These are phyloP conservation scores for Ovibos moschatus DNA, from an alignment of 2,113 vertebrate genomes.

Conservation along the genomic window DNA sequence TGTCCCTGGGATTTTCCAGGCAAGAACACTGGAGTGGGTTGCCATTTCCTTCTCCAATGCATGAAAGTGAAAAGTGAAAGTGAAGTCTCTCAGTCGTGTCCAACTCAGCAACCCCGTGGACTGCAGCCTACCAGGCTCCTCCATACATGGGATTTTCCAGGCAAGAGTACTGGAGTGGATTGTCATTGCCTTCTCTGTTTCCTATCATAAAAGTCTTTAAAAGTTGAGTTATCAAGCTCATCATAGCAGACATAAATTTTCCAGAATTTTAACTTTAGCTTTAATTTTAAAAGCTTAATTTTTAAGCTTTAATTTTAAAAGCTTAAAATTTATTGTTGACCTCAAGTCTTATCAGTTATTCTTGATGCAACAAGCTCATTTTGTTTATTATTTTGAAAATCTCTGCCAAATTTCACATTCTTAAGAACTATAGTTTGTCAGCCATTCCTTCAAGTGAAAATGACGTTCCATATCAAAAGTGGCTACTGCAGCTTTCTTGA, in stretches of 20 bases:
- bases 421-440: neutral
- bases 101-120: too few relatives aligned
- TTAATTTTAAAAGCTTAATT: neutral
- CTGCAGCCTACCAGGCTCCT: too few relatives aligned
- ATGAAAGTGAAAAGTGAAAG: too few relatives aligned
- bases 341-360: neutral
- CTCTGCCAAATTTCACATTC: neutral
- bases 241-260: neutral
- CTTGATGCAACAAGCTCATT: neutral
- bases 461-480: neutral
- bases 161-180: too few relatives aligned
- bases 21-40: too few relatives aligned
- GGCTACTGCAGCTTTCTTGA: neutral
- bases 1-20: too few relatives aligned
- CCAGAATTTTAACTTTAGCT: neutral
- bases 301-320: neutral
- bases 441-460: neutral
- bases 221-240: neutral
- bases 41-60: too few relatives aligned
- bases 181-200: neutral
- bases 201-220: neutral
- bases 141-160: too few relatives aligned
- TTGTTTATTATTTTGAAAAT: neutral
- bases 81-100: accelerated
- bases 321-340: neutral